Percentiles rank a stretch among this genome's conserved stretches.
Evolutionary conservation across 2,797 vertebrate genomes (phyloP).

Genomic region (Arnoldichthys spilopterus): DNA sequence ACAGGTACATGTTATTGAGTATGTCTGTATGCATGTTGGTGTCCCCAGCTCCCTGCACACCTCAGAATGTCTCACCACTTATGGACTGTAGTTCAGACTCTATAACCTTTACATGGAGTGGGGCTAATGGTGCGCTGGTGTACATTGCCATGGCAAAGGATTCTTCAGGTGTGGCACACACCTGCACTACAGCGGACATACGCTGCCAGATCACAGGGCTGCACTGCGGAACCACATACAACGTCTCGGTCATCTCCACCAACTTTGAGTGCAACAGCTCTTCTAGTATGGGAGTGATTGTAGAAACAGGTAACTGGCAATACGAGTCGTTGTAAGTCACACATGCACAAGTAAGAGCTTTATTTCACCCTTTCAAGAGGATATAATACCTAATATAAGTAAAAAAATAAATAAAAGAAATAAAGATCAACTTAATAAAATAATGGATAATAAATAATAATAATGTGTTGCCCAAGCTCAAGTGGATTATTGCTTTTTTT

Average conservation of each 20-base stretch:
- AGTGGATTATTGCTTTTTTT: too few species aligned
- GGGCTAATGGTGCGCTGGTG: conserved; percentile 60
- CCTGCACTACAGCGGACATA: conserved; percentile 60
- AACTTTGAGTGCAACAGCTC: conserved; percentile 78
- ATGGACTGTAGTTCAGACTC: conserved; percentile 70
- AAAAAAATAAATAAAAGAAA: too few species aligned
- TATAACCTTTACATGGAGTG: conserved; percentile 70
- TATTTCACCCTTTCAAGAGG: too few species aligned
- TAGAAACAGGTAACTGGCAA: conserved; percentile 73
- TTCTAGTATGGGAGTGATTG: conserved; percentile 59
- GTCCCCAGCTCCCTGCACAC: conserved; percentile 75
- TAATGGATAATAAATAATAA: too few species aligned
- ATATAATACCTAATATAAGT: too few species aligned
- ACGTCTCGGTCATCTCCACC: conserved; percentile 64
- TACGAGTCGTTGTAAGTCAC: not conserved
- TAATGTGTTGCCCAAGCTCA: too few species aligned
- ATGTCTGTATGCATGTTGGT: not conserved
- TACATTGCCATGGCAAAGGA: conserved; percentile 67
- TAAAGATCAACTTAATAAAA: too few species aligned
- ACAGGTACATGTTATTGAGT: too few species aligned
- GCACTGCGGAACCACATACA: conserved; percentile 75
- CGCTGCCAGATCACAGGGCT: conserved; percentile 70
- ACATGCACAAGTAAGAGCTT: too few species aligned
- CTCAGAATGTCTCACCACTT: conserved; percentile 65
- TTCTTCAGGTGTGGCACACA: conserved; percentile 49